Evolutionary conservation across 1,140 invertebrate genomes (phyloP), one percentile per base, ranked within the genome.

Genomic region (Caligus rogercresseyi): DNA sequence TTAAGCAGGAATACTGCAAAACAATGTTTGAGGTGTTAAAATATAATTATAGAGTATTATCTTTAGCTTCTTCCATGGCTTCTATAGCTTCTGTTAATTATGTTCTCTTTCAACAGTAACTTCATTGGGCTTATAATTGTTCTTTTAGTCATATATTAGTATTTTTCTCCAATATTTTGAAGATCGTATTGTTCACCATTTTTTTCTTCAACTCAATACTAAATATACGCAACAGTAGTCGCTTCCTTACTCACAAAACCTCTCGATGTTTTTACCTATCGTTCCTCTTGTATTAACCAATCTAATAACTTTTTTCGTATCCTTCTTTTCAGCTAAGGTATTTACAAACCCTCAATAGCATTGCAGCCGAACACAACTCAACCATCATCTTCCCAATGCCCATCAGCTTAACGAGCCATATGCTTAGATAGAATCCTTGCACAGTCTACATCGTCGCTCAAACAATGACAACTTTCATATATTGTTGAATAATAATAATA

Each of bases 311-410:
- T n/a, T n/a, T 18, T 56, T 21, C 19, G 3, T 15, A 1, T 2
- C 24, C 24, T 16, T 60, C 57, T 62, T 25, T 53, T 26, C 66
- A 67, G 66, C 60, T 67, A 16, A 54, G 66, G 11, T 67, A 67
- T 61, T 63, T 67, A 1, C 66, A 67, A 52, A 67, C 66, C 15
- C 66, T 67, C 18, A 65, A 57, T 26, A 87, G 87, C 7, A 95
- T 97, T 72, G 89, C 89, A 52, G 88, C 90, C 1, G 92, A 97
- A 78, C 96, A 95, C 76, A 96, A 95, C 73, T 96, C 92, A 3
- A 97, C 93, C 14, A 96, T 97, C 69, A n/a, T 97, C 19, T 67
- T 67, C 60, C 66, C 66, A 43, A 55, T 95, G 67, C 91, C 91
- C 24, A 88, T 95, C 71, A 89, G 95, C 70, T 80, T 94, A 68